Evolutionary conservation across 2,113 vertebrate genomes (phyloP), one percentile per base, ranked within the genome.

Genomic region (Labeo rohita): DNA sequence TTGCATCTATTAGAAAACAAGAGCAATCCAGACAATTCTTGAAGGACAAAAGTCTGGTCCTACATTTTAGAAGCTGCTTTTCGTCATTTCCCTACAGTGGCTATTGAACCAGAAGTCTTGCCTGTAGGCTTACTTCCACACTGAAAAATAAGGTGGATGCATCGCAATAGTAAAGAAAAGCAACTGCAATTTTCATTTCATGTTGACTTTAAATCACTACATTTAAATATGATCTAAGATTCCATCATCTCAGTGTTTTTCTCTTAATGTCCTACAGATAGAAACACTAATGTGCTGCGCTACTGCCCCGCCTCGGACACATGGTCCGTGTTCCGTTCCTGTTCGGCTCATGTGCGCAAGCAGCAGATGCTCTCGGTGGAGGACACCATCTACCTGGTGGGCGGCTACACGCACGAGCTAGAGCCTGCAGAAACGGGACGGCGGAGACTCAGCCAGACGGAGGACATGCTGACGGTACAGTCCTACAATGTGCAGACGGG

Each of bases 331-430:
- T 95, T 97, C 63, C 95, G 95, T 23, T 92, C 96, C 3, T 98
- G 97, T 1, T 90, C 95, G 0, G 93, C 95, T 3, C 98, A 99
- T 59, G 95, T 99, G 49, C 96, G 98, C 84, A 99, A 99, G 94
- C 98, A 99, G 91, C 98, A 99, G 94, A 99, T 99, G 98, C 95
- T 99, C 34, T 98, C 98, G 0, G 95, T 99, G 87, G 98, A 98
- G 87, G 97, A 99, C 90, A 97, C 97, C 80, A 97, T 99, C 90
- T 99, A 97, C 91, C 91, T 98, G 85, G 97, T 99, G 63, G 98
- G 98, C 0, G 98, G 98, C 1, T 99, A 97, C 92, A 96, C 97
- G 39, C 97, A 97, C 0, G 95, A 97, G 72, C 91, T 95, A 39
- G 95, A 95, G 70, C 89, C 92, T 34, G 78, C 52, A 49, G 79